Conservation (phyloP, 2,888 invertebrate species). For the Melinopterus prodromus region DNA sequence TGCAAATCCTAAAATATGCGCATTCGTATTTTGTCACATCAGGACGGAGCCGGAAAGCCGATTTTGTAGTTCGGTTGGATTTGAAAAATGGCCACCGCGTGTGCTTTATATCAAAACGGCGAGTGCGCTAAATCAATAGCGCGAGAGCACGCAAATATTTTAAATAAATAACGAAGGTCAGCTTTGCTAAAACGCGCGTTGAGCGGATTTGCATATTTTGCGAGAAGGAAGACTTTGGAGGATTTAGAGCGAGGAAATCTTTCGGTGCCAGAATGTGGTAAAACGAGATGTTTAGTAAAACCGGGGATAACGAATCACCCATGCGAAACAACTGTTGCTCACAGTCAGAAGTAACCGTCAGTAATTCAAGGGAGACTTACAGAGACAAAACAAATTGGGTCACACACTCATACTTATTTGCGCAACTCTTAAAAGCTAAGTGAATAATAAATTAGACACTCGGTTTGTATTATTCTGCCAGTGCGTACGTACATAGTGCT, state of each 20-base stretch:
- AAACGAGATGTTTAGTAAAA: too few species aligned
- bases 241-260: neutral
- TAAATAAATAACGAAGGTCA: conserved; percentile 4
- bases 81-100: neutral
- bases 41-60: neutral
- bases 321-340: too few species aligned
- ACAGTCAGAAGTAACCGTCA: too few species aligned
- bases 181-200: neutral
- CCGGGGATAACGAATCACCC: too few species aligned
- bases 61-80: neutral
- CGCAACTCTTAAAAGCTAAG: too few species aligned
- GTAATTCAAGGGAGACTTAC: too few species aligned
- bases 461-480: too few species aligned
- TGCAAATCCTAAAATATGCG: conserved; percentile 4
- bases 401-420: too few species aligned
- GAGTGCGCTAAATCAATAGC: neutral
- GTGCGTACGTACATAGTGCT: too few species aligned
- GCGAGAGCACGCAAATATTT: neutral
- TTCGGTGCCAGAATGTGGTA: too few species aligned
- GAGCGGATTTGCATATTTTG: neutral
- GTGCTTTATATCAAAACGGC: neutral
- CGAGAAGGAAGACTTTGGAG: neutral
- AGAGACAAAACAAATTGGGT: too few species aligned
- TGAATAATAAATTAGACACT: too few species aligned
- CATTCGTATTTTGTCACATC: conserved; percentile 4